Base-by-base conservation (phyloP, 2,113 vertebrate genomes). In the Oryzias curvinotus region DNA sequence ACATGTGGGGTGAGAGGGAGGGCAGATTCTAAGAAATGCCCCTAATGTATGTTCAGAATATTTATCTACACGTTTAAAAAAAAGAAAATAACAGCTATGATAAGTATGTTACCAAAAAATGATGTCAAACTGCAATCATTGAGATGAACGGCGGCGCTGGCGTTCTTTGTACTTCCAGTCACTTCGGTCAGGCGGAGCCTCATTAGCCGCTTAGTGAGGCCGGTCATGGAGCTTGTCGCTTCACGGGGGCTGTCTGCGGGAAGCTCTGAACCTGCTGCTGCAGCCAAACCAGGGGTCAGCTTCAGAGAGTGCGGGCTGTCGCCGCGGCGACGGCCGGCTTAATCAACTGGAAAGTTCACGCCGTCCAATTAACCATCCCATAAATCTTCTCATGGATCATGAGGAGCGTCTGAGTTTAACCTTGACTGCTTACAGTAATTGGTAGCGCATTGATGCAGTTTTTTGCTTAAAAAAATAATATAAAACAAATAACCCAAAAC, bases 301-400 rank as follows among this genome's bases (percentile, higher is more conserved):
- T 69, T 50, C 55, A 25, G 19, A 84, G 74, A 75, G 65, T 46
- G 72, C 41, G 49, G 55, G 65, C 65, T 46, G 63, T 69, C 65
- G 46, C 10, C 3, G 36, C 36, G 28, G 70, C 75, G 71, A 75
- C 67, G 62, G 64, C 36, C 5, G 30, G 65, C 69, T 80, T 85
- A 81, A 88, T 89, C 79, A 77, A 30, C 60, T 73, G 69, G 57
- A 79, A 46, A 70, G 78, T 81, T 81, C 67, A 87, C 73, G 62
- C 60, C 62, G 48, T 73, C 82, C 80, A 87, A 87, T 91, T 89
- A 87, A 53, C 64, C 13, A 21, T 58, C 26, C 46, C 60, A 78
- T 83, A 83, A 83, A 86, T 82, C 75, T 75, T 52, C 25, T 18
- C 46, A 47, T 58, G 66, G 65, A 65, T 67, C 44, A 41, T 43